A percentile compares a stretch with the other conserved stretches of the same genome.
These are phyloP conservation scores for Tetragnatha versicolor DNA, from an alignment of 1,140 invertebrate species.

Conservation along the genomic window DNA sequence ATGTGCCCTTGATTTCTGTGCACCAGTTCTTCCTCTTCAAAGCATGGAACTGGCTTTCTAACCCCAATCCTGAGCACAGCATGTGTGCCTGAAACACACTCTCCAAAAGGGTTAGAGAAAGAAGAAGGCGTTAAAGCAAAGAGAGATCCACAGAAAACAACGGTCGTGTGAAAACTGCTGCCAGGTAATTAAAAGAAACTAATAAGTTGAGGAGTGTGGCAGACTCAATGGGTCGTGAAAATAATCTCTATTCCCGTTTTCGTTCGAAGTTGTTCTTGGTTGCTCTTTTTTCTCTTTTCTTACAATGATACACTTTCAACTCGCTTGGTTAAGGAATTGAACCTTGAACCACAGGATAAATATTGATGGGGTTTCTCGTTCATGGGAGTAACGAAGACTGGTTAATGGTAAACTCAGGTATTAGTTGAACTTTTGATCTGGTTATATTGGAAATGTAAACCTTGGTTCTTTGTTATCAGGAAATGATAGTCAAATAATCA, in stretches of 20 bases:
- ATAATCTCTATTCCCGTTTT: neutral
- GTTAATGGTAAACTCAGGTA: too few relatives aligned
- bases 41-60: neutral
- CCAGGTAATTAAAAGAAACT: conserved; percentile 11
- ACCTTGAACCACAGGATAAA: too few relatives aligned
- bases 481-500: too few relatives aligned
- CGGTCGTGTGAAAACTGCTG: neutral
- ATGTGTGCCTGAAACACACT: neutral
- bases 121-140: neutral
- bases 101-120: neutral
- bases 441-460: too few relatives aligned
- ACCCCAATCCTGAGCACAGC: conserved; percentile 6
- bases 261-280: too few relatives aligned
- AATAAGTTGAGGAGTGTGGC: neutral
- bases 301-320: too few relatives aligned
- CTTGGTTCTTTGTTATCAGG: too few relatives aligned
- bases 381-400: too few relatives aligned
- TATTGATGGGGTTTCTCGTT: too few relatives aligned
- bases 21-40: conserved; percentile 14
- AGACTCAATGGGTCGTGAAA: conserved; percentile 4
- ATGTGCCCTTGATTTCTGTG: conserved; percentile 18
- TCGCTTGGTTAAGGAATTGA: too few relatives aligned
- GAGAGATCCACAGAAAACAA: neutral
- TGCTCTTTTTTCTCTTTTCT: too few relatives aligned
- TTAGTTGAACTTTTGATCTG: too few relatives aligned